These are phyloP conservation scores for Solea senegalensis DNA, from an alignment of 2,113 vertebrate species.

Conservation along the genomic window DNA sequence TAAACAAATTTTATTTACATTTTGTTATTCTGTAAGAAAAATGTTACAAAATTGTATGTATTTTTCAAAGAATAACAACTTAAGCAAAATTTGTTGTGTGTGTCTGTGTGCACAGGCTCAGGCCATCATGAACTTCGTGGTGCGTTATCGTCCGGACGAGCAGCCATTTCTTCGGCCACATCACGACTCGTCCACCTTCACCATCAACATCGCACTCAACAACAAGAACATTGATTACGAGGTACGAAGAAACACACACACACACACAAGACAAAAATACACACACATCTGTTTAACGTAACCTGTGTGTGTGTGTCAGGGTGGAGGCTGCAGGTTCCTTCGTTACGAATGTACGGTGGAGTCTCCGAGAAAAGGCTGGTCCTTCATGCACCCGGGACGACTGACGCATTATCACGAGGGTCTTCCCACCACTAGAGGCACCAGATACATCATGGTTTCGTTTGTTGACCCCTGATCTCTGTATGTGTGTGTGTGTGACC, in stretches of 20 bases:
- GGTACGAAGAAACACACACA: conserved; percentile 62
- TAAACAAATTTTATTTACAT: no score
- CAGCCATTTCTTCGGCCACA: conserved; percentile 88
- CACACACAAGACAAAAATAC: background rate
- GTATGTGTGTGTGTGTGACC: background rate
- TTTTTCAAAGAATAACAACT: no score
- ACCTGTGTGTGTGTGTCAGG: conserved; percentile 69
- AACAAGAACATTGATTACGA: conserved; percentile 85
- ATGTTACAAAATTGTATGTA: no score
- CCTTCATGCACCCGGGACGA: conserved; percentile 89
- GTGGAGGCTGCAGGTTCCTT: conserved; percentile 89
- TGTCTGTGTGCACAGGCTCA: conserved; percentile 74
- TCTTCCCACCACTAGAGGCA: conserved; percentile 86
- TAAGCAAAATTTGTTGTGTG: background rate
- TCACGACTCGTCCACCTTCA: conserved; percentile 92
- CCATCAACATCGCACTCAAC: conserved; percentile 89
- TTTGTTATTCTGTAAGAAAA: no score
- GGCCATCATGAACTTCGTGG: conserved; percentile 92
- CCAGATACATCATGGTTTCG: conserved; percentile 92
- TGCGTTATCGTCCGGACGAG: conserved; percentile 90
- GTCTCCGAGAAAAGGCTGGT: conserved; percentile 89
- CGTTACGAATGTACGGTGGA: conserved; percentile 87
- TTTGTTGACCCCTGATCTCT: conserved; percentile 86
- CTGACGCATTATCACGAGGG: conserved; percentile 93
- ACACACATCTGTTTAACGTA: background rate